Evolutionary conservation across 2,113 vertebrate species (phyloP), one percentile per base, ranked within the genome.

Genomic region (Oxyura jamaicensis): DNA sequence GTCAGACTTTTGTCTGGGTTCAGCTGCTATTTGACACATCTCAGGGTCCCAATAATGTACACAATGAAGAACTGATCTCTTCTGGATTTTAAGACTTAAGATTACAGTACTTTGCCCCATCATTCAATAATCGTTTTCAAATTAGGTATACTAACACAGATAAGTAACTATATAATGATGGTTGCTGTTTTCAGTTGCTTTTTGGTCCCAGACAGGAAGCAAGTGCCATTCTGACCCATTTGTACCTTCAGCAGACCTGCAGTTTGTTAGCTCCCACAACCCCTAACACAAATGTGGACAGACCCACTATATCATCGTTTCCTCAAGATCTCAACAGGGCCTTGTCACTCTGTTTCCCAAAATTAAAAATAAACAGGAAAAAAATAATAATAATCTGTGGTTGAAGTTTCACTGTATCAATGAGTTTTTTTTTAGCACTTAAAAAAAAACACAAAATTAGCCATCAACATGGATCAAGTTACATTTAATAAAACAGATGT

Each of bases 291-390:
- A 60, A 65, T 13, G 6, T 28, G 13, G 8, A 52, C 15, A 67
- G 13, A 36, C 2, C 18, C n/a, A 5, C 62, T 2, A 5, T 1
- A 3, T 4, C 11, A 81, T 4, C 50, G 7, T 8, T 65, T 77
- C 26, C 4, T 48, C 39, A 15, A 11, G 18, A n/a, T 28, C 36
- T 69, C 33, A 55, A 73, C 3, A 68, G 16, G 6, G 10, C 33
- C 26, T 39, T 21, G 25, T 67, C 7, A 44, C 4, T 12, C 3
- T 1, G 15, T 9, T 23, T 18, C 8, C 50, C 50, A 65, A n/a
- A 22, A 58, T 25, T 55, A 68, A 2, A 7, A 81, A 42, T 28
- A 9, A 82, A 73, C 0, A 39, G 17, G 28, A n/a, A 76, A 81
- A 73, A 66, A 90, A 44, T 8, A 46, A 48, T 4, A 53, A 41